phyloP scores from a whole-genome alignment of 2,113 vertebrate genomes.

The Elachura formosa region DNA sequence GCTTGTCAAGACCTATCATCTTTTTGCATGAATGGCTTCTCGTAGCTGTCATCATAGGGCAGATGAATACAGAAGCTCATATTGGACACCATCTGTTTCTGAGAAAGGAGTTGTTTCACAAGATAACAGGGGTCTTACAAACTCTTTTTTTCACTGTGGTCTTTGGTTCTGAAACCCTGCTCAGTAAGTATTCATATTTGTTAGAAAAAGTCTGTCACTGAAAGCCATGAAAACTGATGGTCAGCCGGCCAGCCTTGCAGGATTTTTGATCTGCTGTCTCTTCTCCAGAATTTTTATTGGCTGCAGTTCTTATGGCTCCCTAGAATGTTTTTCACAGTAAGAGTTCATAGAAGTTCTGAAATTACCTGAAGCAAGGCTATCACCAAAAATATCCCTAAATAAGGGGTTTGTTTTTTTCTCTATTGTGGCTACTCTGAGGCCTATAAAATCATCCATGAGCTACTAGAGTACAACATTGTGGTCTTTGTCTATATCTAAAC shows the following conservation, averaged over 20 bases:
- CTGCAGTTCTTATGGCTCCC: not conserved
- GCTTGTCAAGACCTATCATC: constrained; percentile 65
- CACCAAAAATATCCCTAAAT: not conserved
- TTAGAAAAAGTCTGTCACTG: not conserved
- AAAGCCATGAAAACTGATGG: not conserved
- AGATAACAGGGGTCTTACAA: not conserved
- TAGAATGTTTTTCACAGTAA: not conserved
- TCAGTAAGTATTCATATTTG: not conserved
- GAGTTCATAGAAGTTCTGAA: not conserved
- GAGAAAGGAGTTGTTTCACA: not conserved
- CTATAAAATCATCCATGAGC: not conserved
- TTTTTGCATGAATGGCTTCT: constrained; percentile 59
- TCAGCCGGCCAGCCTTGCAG: not conserved
- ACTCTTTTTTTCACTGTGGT: not conserved
- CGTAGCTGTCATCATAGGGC: constrained; percentile 23
- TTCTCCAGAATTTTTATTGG: not conserved
- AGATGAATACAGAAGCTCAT: constrained; percentile 40
- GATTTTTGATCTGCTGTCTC: not conserved
- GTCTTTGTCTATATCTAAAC: not conserved
- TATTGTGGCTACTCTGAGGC: not conserved
- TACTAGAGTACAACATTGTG: not conserved
- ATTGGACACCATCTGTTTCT: not conserved
- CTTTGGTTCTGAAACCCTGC: not conserved
- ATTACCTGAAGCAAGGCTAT: not conserved
- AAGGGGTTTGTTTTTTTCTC: rapidly evolving